These are phyloP conservation scores for Odontophorus gujanensis DNA, from an alignment of 2,113 vertebrate species.

Conservation along the genomic window DNA sequence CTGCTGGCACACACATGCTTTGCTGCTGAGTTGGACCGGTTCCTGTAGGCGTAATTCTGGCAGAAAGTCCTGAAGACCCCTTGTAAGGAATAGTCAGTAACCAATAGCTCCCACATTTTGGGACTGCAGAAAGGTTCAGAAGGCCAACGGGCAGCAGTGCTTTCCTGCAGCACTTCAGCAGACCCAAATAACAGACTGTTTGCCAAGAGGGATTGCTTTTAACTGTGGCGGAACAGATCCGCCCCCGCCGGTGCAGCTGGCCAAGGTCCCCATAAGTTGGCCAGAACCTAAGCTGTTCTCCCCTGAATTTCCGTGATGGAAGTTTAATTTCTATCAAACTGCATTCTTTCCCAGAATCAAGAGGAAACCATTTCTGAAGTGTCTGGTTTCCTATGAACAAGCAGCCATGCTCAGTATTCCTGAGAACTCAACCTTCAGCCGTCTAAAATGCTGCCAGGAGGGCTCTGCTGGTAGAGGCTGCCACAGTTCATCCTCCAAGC, in stretches of 20 bases:
- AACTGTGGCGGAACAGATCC: background rate
- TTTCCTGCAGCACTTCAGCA: background rate
- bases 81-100: conserved; percentile 32
- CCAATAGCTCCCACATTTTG: conserved; percentile 52
- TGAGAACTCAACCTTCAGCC: conserved; percentile 1
- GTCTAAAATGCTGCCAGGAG: background rate
- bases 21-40: background rate
- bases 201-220: conserved; percentile 7
- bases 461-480: background rate
- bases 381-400: conserved; percentile 47
- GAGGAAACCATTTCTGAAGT: conserved; percentile 62
- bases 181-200: background rate
- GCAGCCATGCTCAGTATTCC: background rate
- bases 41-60: conserved; percentile 21
- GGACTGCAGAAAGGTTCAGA: background rate
- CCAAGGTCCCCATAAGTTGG: background rate
- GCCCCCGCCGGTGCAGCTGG: conserved; percentile 7
- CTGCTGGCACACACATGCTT: background rate
- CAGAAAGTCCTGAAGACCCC: conserved; percentile 63
- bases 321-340: conserved; percentile 36
- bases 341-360: conserved; percentile 61
- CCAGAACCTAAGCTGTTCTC: background rate
- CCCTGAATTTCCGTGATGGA: conserved; percentile 43
- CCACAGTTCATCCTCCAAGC: background rate
- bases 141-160: background rate